Evolutionary conservation across 2,113 vertebrate species (phyloP).

Genomic region (Carlito syrichta): DNA sequence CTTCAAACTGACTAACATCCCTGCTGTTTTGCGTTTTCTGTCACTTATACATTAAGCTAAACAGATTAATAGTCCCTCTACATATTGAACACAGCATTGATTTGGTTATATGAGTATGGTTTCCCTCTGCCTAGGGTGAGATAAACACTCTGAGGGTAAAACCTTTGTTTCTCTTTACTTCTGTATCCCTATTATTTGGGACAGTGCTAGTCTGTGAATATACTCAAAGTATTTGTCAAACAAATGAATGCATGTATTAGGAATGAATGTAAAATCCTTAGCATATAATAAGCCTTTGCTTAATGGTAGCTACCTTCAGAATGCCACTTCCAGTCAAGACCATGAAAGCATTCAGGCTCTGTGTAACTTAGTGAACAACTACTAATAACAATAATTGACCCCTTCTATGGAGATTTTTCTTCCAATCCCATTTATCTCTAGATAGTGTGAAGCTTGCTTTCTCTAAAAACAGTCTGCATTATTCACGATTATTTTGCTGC

Average conservation of each 20-base stretch:
- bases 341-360: background rate
- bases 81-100: background rate
- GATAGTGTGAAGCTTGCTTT: background rate
- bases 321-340: too few relatives aligned
- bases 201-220: background rate
- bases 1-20: background rate
- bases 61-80: too few relatives aligned
- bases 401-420: background rate
- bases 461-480: background rate
- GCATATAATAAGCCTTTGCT: accelerated
- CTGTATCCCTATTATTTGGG: background rate
- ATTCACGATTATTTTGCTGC: background rate
- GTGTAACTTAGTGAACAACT: background rate
- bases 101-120: background rate
- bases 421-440: background rate
- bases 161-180: background rate
- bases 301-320: background rate
- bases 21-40: background rate
- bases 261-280: background rate
- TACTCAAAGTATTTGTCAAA: background rate
- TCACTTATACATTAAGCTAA: background rate
- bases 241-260: background rate
- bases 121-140: background rate
- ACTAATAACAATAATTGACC: background rate
- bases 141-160: too few relatives aligned